Evolutionary conservation across 2,888 invertebrate species (phyloP), one percentile per base, ranked within the genome.

Genomic region (Gibbula magus): DNA sequence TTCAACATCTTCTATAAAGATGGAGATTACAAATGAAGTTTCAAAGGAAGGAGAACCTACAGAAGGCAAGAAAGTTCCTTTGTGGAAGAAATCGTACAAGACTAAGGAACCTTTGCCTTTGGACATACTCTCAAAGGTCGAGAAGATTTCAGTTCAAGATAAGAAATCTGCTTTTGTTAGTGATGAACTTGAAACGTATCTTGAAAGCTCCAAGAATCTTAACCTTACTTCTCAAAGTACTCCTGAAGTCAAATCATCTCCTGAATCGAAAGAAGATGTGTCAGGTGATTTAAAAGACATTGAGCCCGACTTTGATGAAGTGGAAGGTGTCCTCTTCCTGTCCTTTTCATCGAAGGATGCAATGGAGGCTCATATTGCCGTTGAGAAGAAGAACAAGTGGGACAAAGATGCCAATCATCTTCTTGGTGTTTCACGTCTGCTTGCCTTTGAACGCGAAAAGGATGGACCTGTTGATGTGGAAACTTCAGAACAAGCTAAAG

Each of bases 231-330:
- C 7, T 18, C 52, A 70, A 0, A 51, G 75, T 29, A 56, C 70
- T 16, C 67, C 51, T 16, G 66, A 66, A 25, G 10, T 25, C 5
- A 61, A 56, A 79, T 7, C 76, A 82, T 80, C 82, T 81, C 51
- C 82, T 81, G 53, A 77, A 75, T 51, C 75, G 75, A 45, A 39
- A 67, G 52, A 52, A 0, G 16, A 18, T 54, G 29, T 67, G 7
- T 52, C 61, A 8, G 70, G 75, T 0, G 80, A 81, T 32, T 79
- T 78, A 74, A 39, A 56, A 29, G 75, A 78, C 39, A 79, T 78
- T 66, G 84, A 87, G 35, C 90, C 91, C 39, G 91, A 91, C 78
- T 87, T 91, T 82, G 90, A 90, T 85, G 89, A 89, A 78, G 84
- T 91, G 5, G 89, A 89, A 80, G 90, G 89, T 10, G 75, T 88